Base-by-base conservation (phyloP, 2,797 vertebrate genomes). In the Siniperca obscura region DNA sequence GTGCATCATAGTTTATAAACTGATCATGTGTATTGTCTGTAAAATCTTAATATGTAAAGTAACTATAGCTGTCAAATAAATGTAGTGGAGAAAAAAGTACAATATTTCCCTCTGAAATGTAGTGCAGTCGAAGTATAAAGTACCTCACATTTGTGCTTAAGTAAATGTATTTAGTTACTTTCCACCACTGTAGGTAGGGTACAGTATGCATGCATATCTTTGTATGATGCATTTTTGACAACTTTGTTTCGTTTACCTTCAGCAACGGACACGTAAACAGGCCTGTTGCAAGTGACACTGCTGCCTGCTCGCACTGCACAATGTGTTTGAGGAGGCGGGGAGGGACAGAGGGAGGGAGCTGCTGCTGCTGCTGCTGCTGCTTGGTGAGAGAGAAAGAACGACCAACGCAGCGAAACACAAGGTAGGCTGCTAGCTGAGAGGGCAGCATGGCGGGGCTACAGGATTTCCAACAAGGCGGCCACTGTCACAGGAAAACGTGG, bases 401-500 rank as follows among this genome's bases (percentile, higher is more conserved):
- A 91, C 70, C 81, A 85, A 81, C 92, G 74, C 85, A 81, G 84
- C 82, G 80, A 55, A 90, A 91, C 87, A 92, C 85, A 91, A 48
- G 91, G 91, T 36, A 88, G 89, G 94, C 93, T 94, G 93, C 90
- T 92, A 93, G 87, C 88, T 86, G 94, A 93, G 92, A 93, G 91
- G 92, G 91, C 96, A 97, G 97, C 96, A 98, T 98, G 98, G 97
- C 97, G 96, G 97, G 96, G 95, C 96, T 94, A 94, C 96, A 95
- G 87, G 95, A 95, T 94, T 95, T 96, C 94, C 95, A 95, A 85
- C 95, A 95, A 86, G 91, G 96, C 95, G 93, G 96, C 95, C 94
- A 92, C 92, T 94, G 96, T 94, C 96, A 97, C 92, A 96, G 96
- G 81, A 97, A 97, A 93, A 96, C 97, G 80, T 97, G 97, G 95